Percentiles rank a stretch among this genome's conserved stretches.
These are phyloP conservation scores for Chiloscyllium punctatum DNA, from an alignment of 2,797 vertebrate species.

Conservation along the genomic window DNA sequence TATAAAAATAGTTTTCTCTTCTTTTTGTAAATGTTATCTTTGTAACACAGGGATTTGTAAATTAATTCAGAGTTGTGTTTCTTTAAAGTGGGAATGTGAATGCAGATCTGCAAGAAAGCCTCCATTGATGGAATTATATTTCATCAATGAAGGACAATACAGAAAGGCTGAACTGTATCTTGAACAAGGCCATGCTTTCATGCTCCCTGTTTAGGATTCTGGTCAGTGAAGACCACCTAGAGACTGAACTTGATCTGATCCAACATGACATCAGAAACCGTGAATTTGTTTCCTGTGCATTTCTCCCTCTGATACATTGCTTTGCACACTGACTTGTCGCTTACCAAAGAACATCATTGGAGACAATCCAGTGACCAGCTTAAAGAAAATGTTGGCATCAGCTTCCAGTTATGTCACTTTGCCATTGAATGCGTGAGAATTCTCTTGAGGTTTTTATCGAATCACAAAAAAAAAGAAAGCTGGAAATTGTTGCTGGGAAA, in stretches of 20 bases:
- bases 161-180: constrained; percentile 34
- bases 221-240: constrained; percentile 6
- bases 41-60: constrained; percentile 1
- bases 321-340: constrained; percentile 5
- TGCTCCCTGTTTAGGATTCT: not conserved
- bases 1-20: not conserved
- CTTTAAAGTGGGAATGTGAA: constrained; percentile 18
- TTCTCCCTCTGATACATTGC: not conserved
- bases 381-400: constrained; percentile 13
- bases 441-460: constrained; percentile 28
- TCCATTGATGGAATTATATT: constrained; percentile 29
- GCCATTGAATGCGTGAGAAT: constrained; percentile 34
- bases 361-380: constrained; percentile 14
- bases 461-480: not conserved
- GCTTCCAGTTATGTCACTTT: constrained; percentile 18
- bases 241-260: constrained; percentile 36
- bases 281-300: constrained; percentile 34
- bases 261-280: not conserved
- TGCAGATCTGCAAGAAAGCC: constrained; percentile 24
- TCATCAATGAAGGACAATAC: constrained; percentile 8
- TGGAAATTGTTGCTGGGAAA: not conserved
- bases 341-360: constrained; percentile 27
- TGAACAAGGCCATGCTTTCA: constrained; percentile 32
- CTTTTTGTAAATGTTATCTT: constrained; percentile 32
- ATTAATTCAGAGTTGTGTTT: not conserved